phyloP scores from a whole-genome alignment of 2,797 vertebrate species.

The Microctenopoma steveboyesi region DNA sequence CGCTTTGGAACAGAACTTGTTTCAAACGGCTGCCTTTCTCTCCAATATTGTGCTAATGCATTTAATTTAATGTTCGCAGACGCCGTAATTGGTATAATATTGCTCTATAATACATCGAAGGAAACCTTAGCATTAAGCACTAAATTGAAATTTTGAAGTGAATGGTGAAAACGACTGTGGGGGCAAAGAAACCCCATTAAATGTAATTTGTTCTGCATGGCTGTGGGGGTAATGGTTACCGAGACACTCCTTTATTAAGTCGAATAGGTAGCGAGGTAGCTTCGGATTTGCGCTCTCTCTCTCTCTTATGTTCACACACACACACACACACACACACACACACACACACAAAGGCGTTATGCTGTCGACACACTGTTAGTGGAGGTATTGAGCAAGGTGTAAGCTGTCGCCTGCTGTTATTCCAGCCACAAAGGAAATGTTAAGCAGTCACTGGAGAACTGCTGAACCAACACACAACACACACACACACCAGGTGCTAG shows the following conservation, averaged over 20 bases:
- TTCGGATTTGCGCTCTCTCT: conserved; percentile 78
- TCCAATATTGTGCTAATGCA: conserved; percentile 88
- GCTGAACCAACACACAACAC: conserved; percentile 27
- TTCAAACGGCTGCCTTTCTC: conserved; percentile 84
- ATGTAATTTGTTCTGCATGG: conserved; percentile 98
- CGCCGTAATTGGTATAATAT: conserved; percentile 91
- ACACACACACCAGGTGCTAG: not conserved
- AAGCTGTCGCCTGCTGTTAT: conserved; percentile 85
- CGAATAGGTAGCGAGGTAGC: conserved; percentile 93
- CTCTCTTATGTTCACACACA: conserved; percentile 32
- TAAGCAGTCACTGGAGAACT: conserved; percentile 78
- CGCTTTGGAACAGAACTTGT: conserved; percentile 78
- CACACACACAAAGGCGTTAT: conserved; percentile 10
- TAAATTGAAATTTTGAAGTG: conserved; percentile 96
- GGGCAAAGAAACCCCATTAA: conserved; percentile 93
- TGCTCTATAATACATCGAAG: conserved; percentile 89
- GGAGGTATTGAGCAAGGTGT: conserved; percentile 90
- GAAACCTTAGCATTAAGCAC: conserved; percentile 90
- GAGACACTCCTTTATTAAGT: conserved; percentile 90
- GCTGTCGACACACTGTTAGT: conserved; percentile 68
- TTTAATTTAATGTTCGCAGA: conserved; percentile 90
- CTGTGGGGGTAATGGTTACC: conserved; percentile 93
- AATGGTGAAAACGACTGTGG: conserved; percentile 91
- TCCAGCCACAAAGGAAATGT: conserved; percentile 83
- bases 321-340: conserved; percentile 25